Evolutionary conservation across 2,888 invertebrate genomes (phyloP).

Genomic region (Cantharis lateralis): DNA sequence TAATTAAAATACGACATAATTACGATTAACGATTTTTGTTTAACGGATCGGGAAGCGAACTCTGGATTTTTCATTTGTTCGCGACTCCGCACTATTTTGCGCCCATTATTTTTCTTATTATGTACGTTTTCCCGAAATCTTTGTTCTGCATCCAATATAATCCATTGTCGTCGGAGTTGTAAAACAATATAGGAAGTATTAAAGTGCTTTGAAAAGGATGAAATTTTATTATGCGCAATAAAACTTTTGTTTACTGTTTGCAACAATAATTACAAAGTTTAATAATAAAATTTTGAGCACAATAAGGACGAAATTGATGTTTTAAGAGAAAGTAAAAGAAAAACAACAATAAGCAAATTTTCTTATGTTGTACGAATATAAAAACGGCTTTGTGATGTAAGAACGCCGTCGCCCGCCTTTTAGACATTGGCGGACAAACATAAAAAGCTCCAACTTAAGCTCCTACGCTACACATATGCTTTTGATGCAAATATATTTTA

Average conservation of each 20-base stretch:
- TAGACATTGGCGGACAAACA: slow-evolving; percentile 59
- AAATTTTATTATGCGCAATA: neutral
- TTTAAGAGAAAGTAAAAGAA: slow-evolving; percentile 27
- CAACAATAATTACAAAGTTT: neutral
- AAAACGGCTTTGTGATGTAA: slow-evolving; percentile 17
- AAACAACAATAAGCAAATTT: slow-evolving; percentile 28
- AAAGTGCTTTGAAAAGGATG: neutral
- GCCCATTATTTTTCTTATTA: neutral
- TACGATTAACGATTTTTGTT: neutral
- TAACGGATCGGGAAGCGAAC: neutral
- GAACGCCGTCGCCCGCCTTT: slow-evolving; percentile 25
- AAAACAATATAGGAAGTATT: neutral
- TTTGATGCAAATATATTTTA: slow-evolving; percentile 46
- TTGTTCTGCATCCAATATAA: neutral
- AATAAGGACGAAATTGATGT: slow-evolving; percentile 13
- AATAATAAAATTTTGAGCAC: neutral
- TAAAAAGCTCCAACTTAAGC: slow-evolving; percentile 55
- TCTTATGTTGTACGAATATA: slow-evolving; percentile 13
- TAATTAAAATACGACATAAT: slow-evolving; percentile 10
- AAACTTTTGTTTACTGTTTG: neutral
- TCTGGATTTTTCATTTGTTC: neutral
- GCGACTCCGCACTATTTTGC: neutral
- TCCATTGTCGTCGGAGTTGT: neutral
- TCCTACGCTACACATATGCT: slow-evolving; percentile 42
- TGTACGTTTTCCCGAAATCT: neutral